phyloP scores from a whole-genome alignment of 2,888 invertebrate genomes.

The Mylabris sibirica region DNA sequence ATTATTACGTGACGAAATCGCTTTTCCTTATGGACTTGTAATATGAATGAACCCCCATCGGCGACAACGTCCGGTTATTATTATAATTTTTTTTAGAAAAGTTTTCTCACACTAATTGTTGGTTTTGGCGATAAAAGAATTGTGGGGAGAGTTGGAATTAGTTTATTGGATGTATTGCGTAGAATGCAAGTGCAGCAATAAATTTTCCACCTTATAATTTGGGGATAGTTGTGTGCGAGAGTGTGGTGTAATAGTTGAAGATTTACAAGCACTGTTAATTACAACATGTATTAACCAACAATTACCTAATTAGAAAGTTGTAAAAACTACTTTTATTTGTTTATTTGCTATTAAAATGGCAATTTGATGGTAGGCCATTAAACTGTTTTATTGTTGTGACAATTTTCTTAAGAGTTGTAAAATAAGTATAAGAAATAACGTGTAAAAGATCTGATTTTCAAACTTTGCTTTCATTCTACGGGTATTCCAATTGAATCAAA shows the following conservation, averaged over 20 bases:
- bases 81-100: background rate
- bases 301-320: constrained; percentile 21
- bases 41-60: background rate
- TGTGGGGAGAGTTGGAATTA: background rate
- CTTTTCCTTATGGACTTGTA: constrained; percentile 1
- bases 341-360: background rate
- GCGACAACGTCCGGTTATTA: constrained; percentile 13
- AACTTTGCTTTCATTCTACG: background rate
- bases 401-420: background rate
- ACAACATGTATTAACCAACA: background rate
- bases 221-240: background rate
- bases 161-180: background rate
- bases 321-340: constrained; percentile 22
- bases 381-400: background rate
- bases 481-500: constrained; percentile 8
- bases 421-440: background rate
- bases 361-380: background rate
- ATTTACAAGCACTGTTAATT: constrained; percentile 17
- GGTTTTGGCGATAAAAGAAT: constrained; percentile 11
- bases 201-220: constrained; percentile 34
- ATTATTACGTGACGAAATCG: constrained; percentile 33
- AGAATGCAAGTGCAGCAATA: constrained; percentile 29
- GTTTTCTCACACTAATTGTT: constrained; percentile 4
- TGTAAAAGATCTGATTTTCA: background rate
- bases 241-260: background rate